Evolutionary conservation across 2,888 invertebrate genomes (phyloP).

Genomic region (Brenthis ino): DNA sequence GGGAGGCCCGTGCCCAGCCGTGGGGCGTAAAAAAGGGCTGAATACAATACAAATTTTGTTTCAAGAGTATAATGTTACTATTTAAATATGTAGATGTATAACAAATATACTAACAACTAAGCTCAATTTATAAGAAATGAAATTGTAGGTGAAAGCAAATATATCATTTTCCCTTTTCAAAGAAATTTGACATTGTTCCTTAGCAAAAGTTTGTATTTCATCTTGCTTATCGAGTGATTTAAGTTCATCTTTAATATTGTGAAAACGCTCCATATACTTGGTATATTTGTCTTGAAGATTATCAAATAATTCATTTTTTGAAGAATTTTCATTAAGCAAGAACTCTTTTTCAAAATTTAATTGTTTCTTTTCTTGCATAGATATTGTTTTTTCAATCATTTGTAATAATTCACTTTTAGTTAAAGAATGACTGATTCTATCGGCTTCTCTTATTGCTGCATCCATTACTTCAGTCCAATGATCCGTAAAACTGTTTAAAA

Average conservation of each 20-base stretch:
- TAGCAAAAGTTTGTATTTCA: conserved; percentile 50
- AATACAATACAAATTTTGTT: too few relatives aligned
- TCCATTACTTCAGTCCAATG: conserved; percentile 54
- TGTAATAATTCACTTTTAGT: conserved; percentile 47
- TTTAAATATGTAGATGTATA: neutral
- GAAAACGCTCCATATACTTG: conserved; percentile 45
- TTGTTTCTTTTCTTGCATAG: conserved; percentile 49
- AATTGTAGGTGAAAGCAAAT: conserved; percentile 53
- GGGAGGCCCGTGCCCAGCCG: too few relatives aligned
- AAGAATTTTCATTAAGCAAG: conserved; percentile 45
- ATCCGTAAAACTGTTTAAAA: conserved; percentile 52
- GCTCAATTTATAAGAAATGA: conserved; percentile 51
- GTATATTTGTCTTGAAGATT: conserved; percentile 47
- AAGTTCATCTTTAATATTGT: conserved; percentile 44
- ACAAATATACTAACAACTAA: conserved; percentile 50
- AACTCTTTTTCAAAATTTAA: conserved; percentile 51
- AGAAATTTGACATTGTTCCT: conserved; percentile 49
- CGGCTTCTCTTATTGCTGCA: conserved; percentile 49
- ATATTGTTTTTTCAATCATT: conserved; percentile 51
- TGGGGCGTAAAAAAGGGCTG: too few relatives aligned
- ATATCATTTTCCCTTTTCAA: conserved; percentile 49
- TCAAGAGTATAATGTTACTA: too few relatives aligned
- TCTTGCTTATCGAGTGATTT: conserved; percentile 49
- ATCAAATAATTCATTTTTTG: conserved; percentile 51
- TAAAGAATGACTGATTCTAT: conserved; percentile 44